phyloP scores from a whole-genome alignment of 2,888 invertebrate species.

The Phrixothrix hirtus region DNA sequence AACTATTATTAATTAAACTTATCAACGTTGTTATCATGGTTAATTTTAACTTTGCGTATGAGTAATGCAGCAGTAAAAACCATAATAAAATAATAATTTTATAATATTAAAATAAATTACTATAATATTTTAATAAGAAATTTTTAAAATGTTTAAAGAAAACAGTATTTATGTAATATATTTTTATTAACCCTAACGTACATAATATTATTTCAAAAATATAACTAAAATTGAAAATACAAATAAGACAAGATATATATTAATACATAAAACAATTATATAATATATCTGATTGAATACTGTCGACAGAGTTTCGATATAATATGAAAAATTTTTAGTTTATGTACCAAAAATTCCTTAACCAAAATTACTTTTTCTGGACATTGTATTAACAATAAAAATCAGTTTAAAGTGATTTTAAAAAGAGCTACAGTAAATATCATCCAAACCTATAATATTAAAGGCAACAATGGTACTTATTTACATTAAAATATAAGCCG shows the following conservation, averaged over 20 bases:
- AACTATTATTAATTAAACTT: no score
- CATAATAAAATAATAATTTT: no score
- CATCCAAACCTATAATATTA: constrained; percentile 30
- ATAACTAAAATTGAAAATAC: constrained; percentile 28
- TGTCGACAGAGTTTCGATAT: no score
- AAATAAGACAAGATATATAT: constrained; percentile 24
- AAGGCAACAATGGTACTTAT: constrained; percentile 34
- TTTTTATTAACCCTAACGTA: constrained; percentile 41
- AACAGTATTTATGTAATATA: constrained; percentile 18
- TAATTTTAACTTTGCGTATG: no score
- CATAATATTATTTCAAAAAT: constrained; percentile 33
- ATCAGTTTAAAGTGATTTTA: constrained; percentile 21
- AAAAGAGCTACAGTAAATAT: constrained; percentile 34
- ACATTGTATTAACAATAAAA: constrained; percentile 17
- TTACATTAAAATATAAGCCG: constrained; percentile 26
- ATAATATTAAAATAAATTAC: no score
- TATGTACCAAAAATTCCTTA: constrained; percentile 26
- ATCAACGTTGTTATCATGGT: no score
- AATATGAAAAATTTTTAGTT: no score
- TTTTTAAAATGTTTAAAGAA: not conserved
- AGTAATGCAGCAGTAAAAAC: no score
- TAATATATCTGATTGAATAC: no score
- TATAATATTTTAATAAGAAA: no score
- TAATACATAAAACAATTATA: constrained; percentile 24
- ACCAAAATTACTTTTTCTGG: constrained; percentile 19